These are phyloP conservation scores for Agonopterix alstromeriana DNA, from an alignment of 2,888 invertebrate genomes.

Conservation along the genomic window DNA sequence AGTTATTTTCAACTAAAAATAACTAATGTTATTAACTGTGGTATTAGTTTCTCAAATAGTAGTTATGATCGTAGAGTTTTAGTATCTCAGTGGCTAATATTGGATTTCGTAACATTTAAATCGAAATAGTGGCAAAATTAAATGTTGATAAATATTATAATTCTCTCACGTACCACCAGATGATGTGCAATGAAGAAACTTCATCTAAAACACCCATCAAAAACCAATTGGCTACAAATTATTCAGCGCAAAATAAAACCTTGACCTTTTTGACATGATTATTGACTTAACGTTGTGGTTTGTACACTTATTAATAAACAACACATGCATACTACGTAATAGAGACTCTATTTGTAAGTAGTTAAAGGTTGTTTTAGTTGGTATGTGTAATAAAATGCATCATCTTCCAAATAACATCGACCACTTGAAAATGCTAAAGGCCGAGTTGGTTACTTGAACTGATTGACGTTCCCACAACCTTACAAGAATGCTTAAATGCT, in stretches of 20 bases:
- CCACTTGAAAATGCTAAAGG: conserved; percentile 52
- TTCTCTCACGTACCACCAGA: conserved; percentile 19
- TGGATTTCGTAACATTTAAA: no score
- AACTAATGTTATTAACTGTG: no score
- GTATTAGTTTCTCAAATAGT: no score
- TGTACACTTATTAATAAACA: conserved; percentile 43
- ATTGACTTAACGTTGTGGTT: conserved; percentile 39
- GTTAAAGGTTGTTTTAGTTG: conserved; percentile 30
- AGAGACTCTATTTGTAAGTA: conserved; percentile 29
- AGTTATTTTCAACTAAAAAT: no score
- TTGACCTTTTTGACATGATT: conserved; percentile 60
- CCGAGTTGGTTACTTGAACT: conserved; percentile 29
- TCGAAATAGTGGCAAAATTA: no score
- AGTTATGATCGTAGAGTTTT: no score
- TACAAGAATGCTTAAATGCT: conserved; percentile 31
- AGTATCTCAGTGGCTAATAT: no score
- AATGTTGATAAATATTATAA: conserved; percentile 1
- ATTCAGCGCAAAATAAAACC: conserved; percentile 55
- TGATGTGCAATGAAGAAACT: conserved; percentile 21
- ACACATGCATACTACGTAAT: conserved; percentile 16
- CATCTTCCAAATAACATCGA: conserved; percentile 42
- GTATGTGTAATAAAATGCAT: conserved; percentile 24
- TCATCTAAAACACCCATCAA: conserved; percentile 48
- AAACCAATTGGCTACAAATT: conserved; percentile 59
- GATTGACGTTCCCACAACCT: conserved; percentile 62